Evolutionary conservation across 2,113 vertebrate genomes (phyloP).

Genomic region (Enhydra lutris): DNA sequence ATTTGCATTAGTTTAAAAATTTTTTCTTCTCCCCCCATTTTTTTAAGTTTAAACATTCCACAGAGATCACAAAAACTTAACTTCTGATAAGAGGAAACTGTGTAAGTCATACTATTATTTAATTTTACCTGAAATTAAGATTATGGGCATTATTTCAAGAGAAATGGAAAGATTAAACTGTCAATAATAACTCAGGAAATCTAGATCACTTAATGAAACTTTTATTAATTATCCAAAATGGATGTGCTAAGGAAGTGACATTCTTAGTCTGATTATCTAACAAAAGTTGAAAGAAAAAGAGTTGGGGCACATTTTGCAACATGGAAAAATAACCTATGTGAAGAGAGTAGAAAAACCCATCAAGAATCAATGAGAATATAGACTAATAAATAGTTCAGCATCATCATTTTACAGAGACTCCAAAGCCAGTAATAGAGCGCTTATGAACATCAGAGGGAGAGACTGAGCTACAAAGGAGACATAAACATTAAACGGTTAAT

Average conservation of each 20-base stretch:
- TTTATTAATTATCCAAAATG: background rate
- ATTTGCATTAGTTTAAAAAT: background rate
- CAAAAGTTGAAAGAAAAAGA: conserved; percentile 15
- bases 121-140: conserved; percentile 46
- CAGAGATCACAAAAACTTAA: background rate
- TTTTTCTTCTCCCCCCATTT: background rate
- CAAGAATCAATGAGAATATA: background rate
- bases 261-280: background rate
- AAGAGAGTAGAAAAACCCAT: background rate
- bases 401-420: background rate
- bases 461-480: background rate
- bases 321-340: background rate
- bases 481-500: background rate
- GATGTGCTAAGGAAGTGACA: background rate
- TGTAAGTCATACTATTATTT: background rate
- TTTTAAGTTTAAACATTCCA: background rate
- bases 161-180: conserved; percentile 5
- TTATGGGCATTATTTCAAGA: background rate
- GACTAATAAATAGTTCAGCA: background rate
- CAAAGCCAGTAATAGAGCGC: background rate
- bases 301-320: conserved; percentile 15
- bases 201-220: background rate
- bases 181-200: background rate
- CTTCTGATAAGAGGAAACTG: background rate
- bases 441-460: background rate